These are phyloP conservation scores for Andrena camellia DNA, from an alignment of 2,888 invertebrate genomes.

Conservation along the genomic window DNA sequence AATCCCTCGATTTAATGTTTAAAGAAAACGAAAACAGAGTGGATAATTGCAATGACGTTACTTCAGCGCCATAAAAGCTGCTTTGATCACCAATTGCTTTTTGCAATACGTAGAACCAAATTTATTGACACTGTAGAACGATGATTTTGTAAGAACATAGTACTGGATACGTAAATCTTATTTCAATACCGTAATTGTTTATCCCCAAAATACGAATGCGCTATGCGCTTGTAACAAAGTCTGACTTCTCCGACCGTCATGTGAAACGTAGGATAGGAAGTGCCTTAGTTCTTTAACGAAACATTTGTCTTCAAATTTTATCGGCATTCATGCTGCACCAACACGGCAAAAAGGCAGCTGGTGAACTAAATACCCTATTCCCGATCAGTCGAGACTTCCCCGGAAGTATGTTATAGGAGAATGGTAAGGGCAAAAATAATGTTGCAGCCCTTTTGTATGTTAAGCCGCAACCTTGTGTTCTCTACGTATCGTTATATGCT, in stretches of 20 bases:
- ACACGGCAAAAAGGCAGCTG: constrained; percentile 73
- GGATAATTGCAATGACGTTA: constrained; percentile 37
- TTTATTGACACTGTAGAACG: constrained; percentile 4
- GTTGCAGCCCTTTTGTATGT: constrained; percentile 85
- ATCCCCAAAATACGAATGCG: constrained; percentile 21
- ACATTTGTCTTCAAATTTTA: not conserved
- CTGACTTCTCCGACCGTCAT: not conserved
- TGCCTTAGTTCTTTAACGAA: not conserved
- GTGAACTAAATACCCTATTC: constrained; percentile 63
- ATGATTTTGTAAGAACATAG: not conserved
- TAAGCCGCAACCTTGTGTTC: constrained; percentile 83
- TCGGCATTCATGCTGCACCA: constrained; percentile 20
- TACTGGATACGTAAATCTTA: not conserved
- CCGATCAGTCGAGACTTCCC: constrained; percentile 46
- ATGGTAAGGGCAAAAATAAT: constrained; percentile 70
- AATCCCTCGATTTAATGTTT: constrained; percentile 29
- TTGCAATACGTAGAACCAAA: constrained; percentile 34
- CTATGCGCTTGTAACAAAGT: constrained; percentile 34
- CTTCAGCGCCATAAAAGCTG: constrained; percentile 33
- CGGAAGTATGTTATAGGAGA: constrained; percentile 53
- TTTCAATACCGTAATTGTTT: not conserved
- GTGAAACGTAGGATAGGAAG: not conserved
- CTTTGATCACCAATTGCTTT: constrained; percentile 78
- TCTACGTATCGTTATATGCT: constrained; percentile 76
- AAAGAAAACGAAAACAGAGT: constrained; percentile 24